These are phyloP conservation scores for Upupa epops DNA, from an alignment of 2,113 vertebrate species.

Conservation along the genomic window DNA sequence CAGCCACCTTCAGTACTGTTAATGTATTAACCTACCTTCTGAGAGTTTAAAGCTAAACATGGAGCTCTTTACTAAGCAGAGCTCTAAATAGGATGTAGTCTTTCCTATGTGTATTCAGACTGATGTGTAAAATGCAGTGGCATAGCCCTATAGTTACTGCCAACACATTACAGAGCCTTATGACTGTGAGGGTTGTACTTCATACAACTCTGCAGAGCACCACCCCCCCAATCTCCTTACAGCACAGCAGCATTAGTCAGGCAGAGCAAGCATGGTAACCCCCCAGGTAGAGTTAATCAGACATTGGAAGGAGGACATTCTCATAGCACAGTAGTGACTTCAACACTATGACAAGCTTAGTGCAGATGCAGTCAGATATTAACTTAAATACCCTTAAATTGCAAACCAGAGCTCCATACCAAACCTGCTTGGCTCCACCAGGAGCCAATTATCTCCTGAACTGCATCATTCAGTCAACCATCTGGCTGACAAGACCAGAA, in stretches of 20 bases:
- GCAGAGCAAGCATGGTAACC: neutral
- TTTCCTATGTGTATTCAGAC: neutral
- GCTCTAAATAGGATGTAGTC: neutral
- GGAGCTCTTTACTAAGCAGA: neutral
- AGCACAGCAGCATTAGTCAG: neutral
- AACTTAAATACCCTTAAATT: neutral
- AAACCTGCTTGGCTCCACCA: neutral
- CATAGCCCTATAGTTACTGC: neutral
- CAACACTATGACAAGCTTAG: neutral
- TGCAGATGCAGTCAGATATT: neutral
- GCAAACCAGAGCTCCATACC: neutral
- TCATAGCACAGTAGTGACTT: neutral
- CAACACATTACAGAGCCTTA: neutral
- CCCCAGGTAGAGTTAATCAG: neutral
- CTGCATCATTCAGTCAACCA: neutral
- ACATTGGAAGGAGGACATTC: neutral
- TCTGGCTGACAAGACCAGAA: neutral
- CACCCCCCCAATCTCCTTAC: neutral
- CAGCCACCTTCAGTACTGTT: neutral
- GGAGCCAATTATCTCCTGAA: neutral
- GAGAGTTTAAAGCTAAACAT: neutral
- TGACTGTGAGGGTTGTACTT: neutral
- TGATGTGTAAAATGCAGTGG: neutral
- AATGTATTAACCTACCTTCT: neutral
- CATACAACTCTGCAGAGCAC: neutral